Evolutionary conservation across 2,113 vertebrate genomes (phyloP), one percentile per base, ranked within the genome.

Genomic region (Dasypus novemcinctus): DNA sequence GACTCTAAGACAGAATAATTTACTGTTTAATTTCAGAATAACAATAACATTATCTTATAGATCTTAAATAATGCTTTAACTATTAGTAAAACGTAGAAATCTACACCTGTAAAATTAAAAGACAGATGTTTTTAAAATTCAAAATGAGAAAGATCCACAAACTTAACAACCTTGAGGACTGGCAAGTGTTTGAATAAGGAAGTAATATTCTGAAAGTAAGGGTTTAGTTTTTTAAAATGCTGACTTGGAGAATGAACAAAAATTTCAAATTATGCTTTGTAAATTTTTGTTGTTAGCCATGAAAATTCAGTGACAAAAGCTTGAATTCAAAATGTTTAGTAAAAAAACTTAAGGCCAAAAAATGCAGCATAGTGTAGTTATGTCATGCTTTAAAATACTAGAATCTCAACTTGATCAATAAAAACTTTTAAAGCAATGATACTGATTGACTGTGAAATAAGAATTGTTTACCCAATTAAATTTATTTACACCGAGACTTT

Each of bases 381-480:
- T 17, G 11, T 64, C 43, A 72, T 52, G 76, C 54, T 95, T 96
- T 23, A 91, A 96, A 88, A 57, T 38, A 38, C 76, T 59, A 93
- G 52, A 91, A 87, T n/a, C 52, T 74, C 84, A 72, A 8, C 31
- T 66, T 79, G 52, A 64, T 91, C 81, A 93, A n/a, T 75, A 71
- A 87, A 93, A 76, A 79, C 21, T n/a, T n/a, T 75, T 82, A 71
- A 86, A 81, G 33, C 75, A 41, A 6, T 72, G 74, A 75, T 33
- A 71, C 54, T 89, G 75, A 4, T 57, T 80, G 38, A 81, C 29
- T 54, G 46, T 43, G 46, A 93, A 66, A 69, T 90, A 81, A 78
- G 90, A 49, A 43, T 61, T 18, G 9, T 87, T 93, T 91, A 17
- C 29, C 36, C 43, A 61, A 21, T 75, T 61, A 83, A 57, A 41